Percentiles rank a stretch among this genome's conserved stretches.
Conservation (phyloP, 2,113 vertebrate species). For the Raja brachyura region DNA sequence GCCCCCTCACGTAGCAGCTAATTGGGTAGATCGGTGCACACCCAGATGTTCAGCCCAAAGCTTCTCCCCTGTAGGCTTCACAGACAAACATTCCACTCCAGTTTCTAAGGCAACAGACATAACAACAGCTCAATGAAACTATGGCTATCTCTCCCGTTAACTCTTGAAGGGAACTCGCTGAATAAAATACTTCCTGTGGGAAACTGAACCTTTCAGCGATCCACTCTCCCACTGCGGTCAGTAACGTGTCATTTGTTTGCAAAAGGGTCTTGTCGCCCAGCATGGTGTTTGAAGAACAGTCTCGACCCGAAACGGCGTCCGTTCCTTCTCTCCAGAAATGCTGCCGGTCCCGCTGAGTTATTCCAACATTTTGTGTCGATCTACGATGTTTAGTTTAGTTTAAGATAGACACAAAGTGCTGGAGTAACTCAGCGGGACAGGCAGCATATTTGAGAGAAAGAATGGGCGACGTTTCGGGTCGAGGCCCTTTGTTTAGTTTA, state of each 20-base stretch:
- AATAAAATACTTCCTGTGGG: constrained; percentile 64
- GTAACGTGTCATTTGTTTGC: neutral
- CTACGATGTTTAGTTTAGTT: too few relatives aligned
- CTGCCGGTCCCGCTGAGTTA: too few relatives aligned
- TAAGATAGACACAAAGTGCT: too few relatives aligned
- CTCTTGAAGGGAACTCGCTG: constrained; percentile 58
- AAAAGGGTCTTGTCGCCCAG: too few relatives aligned
- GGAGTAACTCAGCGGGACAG: too few relatives aligned
- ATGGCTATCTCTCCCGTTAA: constrained; percentile 66
- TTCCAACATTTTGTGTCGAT: too few relatives aligned
- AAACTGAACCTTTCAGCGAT: constrained; percentile 43
- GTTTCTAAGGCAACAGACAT: constrained; percentile 67
- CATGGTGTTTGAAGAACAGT: neutral
- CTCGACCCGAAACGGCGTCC: too few relatives aligned
- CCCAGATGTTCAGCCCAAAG: constrained; percentile 51
- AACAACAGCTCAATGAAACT: constrained; percentile 62
- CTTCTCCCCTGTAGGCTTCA: constrained; percentile 49
- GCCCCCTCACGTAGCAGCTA: constrained; percentile 45
- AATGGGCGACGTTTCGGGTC: too few relatives aligned
- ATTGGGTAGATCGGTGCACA: constrained; percentile 55
- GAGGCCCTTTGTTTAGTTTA: too few relatives aligned
- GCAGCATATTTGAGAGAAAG: too few relatives aligned
- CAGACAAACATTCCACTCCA: constrained; percentile 64
- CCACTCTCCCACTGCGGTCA: neutral
- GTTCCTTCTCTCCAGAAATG: too few relatives aligned